These are phyloP conservation scores for Rhinolophus ferrumequinum DNA, from an alignment of 2,113 vertebrate species.

Conservation along the genomic window DNA sequence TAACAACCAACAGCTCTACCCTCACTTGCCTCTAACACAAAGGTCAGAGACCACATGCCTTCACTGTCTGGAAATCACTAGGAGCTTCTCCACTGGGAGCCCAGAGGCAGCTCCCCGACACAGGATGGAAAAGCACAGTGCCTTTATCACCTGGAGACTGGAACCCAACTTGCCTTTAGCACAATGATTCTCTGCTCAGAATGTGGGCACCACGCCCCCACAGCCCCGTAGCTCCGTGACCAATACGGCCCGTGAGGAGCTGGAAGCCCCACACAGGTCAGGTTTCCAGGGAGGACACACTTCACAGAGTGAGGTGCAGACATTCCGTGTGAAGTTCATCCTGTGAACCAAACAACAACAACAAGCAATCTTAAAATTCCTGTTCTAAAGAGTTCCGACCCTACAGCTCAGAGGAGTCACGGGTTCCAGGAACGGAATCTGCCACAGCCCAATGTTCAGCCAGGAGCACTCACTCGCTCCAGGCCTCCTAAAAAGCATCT, in stretches of 20 bases:
- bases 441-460: background rate
- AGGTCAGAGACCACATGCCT: conserved; percentile 7
- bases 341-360: background rate
- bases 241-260: background rate
- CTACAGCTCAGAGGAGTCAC: background rate
- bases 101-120: background rate
- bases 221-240: background rate
- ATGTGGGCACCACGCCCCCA: background rate
- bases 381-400: background rate
- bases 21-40: background rate
- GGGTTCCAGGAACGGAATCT: background rate
- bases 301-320: background rate
- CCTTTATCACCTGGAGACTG: background rate
- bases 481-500: background rate
- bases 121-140: background rate
- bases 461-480: background rate
- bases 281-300: background rate
- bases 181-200: background rate
- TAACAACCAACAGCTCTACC: background rate
- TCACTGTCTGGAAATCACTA: background rate
- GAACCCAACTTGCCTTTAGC: background rate
- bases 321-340: background rate
- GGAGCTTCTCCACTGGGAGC: background rate
- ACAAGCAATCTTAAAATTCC: background rate
- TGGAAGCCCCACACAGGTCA: background rate